A percentile compares a stretch with the other conserved stretches of the same genome.
Evolutionary conservation across 2,888 invertebrate species (phyloP).

Genomic region (Bombylius major): DNA sequence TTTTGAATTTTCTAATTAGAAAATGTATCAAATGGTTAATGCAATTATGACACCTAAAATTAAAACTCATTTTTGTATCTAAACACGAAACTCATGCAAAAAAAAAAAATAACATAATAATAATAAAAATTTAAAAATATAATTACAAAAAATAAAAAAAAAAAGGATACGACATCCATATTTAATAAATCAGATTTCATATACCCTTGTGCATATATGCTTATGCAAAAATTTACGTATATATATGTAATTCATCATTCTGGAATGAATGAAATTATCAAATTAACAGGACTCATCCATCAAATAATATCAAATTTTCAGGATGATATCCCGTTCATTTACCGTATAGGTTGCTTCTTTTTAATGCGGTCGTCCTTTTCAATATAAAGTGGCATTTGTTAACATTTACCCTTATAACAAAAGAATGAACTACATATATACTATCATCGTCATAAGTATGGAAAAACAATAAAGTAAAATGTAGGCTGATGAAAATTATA

Average conservation of each 20-base stretch:
- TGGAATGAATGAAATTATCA: constrained; percentile 12
- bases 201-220: no score
- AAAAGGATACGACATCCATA: no score
- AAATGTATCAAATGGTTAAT: no score
- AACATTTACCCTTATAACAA: constrained; percentile 6
- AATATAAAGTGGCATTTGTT: constrained; percentile 7
- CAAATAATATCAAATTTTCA: constrained; percentile 9
- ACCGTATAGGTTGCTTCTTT: not conserved
- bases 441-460: not conserved
- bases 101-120: no score
- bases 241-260: not conserved
- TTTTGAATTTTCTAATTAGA: no score
- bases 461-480: no score
- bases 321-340: not conserved
- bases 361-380: not conserved
- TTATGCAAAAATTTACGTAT: not conserved
- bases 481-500: not conserved
- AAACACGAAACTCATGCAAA: no score
- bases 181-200: no score
- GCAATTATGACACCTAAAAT: no score
- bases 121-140: no score
- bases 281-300: constrained; percentile 14
- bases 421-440: not conserved
- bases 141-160: no score
- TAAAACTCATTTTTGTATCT: no score